Conservation (phyloP, 2,113 vertebrate species). For the Bubo bubo region DNA sequence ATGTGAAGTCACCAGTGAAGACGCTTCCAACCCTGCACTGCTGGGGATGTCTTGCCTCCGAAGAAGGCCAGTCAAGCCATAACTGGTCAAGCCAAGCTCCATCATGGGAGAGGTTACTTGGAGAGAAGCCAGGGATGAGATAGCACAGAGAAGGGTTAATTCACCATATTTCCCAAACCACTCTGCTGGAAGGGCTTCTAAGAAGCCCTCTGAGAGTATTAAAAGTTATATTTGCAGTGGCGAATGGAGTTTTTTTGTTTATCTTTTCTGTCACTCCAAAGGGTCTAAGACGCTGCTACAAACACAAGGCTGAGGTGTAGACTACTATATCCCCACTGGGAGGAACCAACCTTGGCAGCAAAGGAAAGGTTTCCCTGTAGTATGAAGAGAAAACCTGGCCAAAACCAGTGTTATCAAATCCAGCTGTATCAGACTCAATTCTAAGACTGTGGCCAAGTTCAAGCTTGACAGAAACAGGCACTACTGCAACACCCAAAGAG, state of each 20-base stretch:
- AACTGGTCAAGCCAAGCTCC: background rate
- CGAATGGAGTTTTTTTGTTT: background rate
- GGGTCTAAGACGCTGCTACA: background rate
- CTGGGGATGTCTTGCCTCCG: background rate
- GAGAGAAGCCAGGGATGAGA: background rate
- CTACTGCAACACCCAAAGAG: background rate
- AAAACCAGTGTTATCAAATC: background rate
- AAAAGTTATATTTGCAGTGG: background rate
- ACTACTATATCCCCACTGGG: accelerated
- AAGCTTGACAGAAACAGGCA: background rate
- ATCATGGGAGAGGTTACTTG: background rate
- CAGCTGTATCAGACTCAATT: background rate
- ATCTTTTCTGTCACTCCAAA: background rate
- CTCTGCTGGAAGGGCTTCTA: background rate
- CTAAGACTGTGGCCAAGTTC: background rate
- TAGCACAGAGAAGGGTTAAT: background rate
- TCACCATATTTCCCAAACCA: background rate
- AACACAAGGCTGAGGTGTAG: background rate
- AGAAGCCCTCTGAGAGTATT: background rate
- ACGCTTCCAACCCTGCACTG: background rate
- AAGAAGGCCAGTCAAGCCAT: background rate
- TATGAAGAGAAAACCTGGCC: background rate
- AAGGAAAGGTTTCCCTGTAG: background rate
- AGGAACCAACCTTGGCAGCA: background rate
- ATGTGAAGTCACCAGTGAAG: background rate